Conservation (phyloP, 2,888 invertebrate species). For the Enchytraeus crypticus region DNA sequence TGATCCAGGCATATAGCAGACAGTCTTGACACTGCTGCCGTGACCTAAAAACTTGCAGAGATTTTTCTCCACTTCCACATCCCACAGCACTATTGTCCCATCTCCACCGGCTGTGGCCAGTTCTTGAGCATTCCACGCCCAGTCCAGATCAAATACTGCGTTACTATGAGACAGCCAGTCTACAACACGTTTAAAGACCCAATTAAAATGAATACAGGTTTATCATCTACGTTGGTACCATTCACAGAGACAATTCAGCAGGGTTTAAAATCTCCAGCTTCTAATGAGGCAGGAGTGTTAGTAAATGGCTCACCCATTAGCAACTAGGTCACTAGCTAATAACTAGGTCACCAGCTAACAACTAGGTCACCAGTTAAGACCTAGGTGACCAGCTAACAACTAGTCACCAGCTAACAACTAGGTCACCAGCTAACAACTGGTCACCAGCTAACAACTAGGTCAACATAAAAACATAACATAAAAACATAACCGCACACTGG, state of each 20-base stretch:
- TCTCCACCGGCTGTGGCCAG: slow-evolving; percentile 78
- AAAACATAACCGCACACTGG: too few species aligned
- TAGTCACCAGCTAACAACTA: too few species aligned
- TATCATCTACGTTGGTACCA: background rate
- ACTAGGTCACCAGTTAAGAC: too few species aligned
- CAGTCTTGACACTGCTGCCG: slow-evolving; percentile 71
- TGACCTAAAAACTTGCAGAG: slow-evolving; percentile 61
- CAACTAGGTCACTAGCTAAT: too few species aligned
- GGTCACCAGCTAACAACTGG: too few species aligned
- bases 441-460: too few species aligned
- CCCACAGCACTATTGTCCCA: slow-evolving; percentile 72
- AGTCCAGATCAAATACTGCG: slow-evolving; percentile 80
- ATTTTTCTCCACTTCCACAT: slow-evolving; percentile 52
- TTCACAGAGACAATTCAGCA: background rate
- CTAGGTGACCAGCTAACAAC: too few species aligned
- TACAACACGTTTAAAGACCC: slow-evolving; percentile 19
- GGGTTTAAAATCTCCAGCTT: background rate
- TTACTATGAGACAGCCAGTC: slow-evolving; percentile 60
- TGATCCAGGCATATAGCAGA: slow-evolving; percentile 60
- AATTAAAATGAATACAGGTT: background rate
- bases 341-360: too few species aligned
- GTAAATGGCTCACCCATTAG: too few species aligned
- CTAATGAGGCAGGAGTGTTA: too few species aligned
- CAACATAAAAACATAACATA: too few species aligned
- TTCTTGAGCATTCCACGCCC: slow-evolving; percentile 67